A percentile compares a stretch with the other conserved stretches of the same genome.
These are phyloP conservation scores for Trinorchestia longiramus DNA, from an alignment of 1,140 invertebrate species.

Conservation along the genomic window DNA sequence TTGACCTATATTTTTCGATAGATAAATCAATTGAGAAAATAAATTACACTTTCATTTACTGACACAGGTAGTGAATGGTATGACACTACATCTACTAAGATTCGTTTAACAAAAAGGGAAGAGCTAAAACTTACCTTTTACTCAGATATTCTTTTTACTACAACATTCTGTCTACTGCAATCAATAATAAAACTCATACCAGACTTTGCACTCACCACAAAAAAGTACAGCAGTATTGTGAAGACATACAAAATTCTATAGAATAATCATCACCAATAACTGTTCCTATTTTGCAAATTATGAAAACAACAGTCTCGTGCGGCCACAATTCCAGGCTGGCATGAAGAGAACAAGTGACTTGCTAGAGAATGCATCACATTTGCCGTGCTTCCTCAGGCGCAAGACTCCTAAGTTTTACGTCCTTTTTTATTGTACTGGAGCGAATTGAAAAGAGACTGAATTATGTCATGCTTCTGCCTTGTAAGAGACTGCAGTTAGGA, in stretches of 20 bases:
- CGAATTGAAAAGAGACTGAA: background rate
- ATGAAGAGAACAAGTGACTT: background rate
- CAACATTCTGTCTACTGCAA: no score
- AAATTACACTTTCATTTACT: no score
- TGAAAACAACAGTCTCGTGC: background rate
- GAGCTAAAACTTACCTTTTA: no score
- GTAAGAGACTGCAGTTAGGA: background rate
- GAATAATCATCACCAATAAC: background rate
- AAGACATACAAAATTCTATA: background rate
- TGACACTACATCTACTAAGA: no score
- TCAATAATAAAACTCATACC: background rate
- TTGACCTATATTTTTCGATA: no score
- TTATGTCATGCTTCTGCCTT: background rate
- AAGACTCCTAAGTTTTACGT: background rate
- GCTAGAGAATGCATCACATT: background rate
- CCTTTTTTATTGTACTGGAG: background rate
- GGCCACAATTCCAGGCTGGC: background rate
- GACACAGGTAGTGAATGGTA: no score
- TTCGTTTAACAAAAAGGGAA: no score
- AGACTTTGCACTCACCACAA: background rate
- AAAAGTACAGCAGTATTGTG: background rate
- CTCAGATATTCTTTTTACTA: no score
- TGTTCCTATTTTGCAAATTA: no score
- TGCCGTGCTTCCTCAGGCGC: no score
- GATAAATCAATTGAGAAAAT: no score